These are phyloP conservation scores for Tachystola acroxantha DNA, from an alignment of 2,888 invertebrate species.

Conservation along the genomic window DNA sequence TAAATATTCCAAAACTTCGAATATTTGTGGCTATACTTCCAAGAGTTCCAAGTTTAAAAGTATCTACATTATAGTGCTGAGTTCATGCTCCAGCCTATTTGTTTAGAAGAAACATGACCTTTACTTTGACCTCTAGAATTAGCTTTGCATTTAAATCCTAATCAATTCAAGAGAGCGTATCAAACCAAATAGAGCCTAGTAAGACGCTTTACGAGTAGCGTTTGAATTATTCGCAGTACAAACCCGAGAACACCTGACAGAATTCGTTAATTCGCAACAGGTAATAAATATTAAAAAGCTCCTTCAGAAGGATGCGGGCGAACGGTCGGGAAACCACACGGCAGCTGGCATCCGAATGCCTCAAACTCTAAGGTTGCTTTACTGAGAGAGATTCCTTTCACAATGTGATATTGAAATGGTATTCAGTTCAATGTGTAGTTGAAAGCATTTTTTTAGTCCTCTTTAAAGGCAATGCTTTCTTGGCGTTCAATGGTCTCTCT, in stretches of 20 bases:
- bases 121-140: no score
- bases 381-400: constrained; percentile 7
- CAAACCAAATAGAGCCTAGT: constrained; percentile 1
- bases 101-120: no score
- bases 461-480: no score
- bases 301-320: constrained; percentile 12
- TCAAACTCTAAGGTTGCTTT: neutral
- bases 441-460: no score
- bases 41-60: no score
- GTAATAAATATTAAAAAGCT: constrained; percentile 23
- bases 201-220: constrained; percentile 1
- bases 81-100: no score
- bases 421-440: no score
- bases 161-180: neutral
- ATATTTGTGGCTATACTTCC: no score
- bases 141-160: no score
- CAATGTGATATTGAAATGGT: neutral
- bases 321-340: constrained; percentile 12
- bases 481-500: no score
- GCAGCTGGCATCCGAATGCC: constrained; percentile 12
- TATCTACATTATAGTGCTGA: no score
- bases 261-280: constrained; percentile 24
- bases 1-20: no score
- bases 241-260: constrained; percentile 21
- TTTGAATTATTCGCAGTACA: constrained; percentile 10